Evolutionary conservation across 2,113 vertebrate species (phyloP).

Genomic region (Trinectes maculatus): DNA sequence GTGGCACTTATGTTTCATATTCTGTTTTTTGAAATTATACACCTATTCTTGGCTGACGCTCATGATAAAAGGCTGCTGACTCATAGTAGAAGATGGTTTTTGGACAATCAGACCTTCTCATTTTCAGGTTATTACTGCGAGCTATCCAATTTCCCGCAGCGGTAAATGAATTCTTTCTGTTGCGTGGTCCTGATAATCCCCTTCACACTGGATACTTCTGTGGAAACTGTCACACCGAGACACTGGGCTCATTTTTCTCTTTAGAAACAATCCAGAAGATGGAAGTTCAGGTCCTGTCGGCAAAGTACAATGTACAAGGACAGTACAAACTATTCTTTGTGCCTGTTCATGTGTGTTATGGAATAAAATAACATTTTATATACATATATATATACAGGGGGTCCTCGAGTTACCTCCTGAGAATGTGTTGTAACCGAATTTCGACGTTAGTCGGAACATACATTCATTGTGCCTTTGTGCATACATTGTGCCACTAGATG

Average conservation of each 20-base stretch:
- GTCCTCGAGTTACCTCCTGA: too few species aligned
- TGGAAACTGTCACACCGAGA: not conserved
- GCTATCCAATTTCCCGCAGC: not conserved
- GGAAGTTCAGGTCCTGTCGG: not conserved
- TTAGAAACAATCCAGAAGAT: not conserved
- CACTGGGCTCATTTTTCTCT: not conserved
- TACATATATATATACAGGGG: too few species aligned
- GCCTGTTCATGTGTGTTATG: too few species aligned
- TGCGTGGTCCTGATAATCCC: not conserved
- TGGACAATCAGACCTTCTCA: constrained; percentile 2
- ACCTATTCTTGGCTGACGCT: too few species aligned
- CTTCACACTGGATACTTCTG: not conserved
- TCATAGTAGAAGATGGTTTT: not conserved
- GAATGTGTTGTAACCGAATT: too few species aligned
- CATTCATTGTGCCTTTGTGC: too few species aligned
- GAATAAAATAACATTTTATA: too few species aligned
- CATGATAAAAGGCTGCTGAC: not conserved
- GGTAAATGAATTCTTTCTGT: constrained; percentile 7
- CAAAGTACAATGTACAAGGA: not conserved
- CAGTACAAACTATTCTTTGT: too few species aligned
- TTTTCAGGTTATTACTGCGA: constrained; percentile 16
- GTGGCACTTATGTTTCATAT: too few species aligned
- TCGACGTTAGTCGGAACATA: too few species aligned
- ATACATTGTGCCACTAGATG: too few species aligned
- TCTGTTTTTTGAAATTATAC: too few species aligned